Evolutionary conservation across 2,888 invertebrate genomes (phyloP).

Genomic region (Acronicta aceris): DNA sequence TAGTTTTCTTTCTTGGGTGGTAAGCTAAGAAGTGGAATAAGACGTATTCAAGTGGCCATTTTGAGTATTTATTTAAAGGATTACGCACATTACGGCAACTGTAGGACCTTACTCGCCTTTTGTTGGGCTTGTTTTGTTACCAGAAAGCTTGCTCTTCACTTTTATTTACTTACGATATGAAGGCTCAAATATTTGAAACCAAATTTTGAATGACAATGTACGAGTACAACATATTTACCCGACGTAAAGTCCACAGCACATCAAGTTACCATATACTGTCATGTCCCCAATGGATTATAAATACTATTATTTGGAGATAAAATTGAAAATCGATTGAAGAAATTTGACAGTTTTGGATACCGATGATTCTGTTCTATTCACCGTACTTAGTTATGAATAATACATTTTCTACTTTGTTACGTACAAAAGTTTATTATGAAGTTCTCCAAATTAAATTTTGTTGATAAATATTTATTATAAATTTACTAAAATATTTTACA

Average conservation of each 20-base stretch:
- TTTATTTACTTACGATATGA: conserved; percentile 55
- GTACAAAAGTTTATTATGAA: background rate
- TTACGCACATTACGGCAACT: conserved; percentile 77
- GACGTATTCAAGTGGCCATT: conserved; percentile 69
- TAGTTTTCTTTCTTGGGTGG: conserved; percentile 74
- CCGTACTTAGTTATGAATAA: background rate
- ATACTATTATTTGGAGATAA: no score
- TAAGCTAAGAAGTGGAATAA: conserved; percentile 57
- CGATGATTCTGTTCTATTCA: no score
- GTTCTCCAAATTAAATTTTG: background rate
- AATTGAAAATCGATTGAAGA: no score
- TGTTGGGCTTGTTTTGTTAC: conserved; percentile 73
- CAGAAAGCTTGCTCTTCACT: conserved; percentile 54
- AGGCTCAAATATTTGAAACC: conserved; percentile 47
- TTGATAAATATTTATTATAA: no score
- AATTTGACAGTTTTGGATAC: no score
- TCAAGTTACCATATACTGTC: no score
- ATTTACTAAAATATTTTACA: background rate
- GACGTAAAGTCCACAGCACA: no score
- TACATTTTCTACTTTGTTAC: background rate
- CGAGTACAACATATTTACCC: no score
- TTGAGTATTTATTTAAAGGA: conserved; percentile 82
- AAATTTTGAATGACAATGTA: conserved; percentile 47
- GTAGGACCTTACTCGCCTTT: conserved; percentile 59
- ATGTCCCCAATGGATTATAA: no score